Percentiles rank a stretch among this genome's conserved stretches.
Conservation (phyloP, 30 jellyfish, hydroid and myxozoan genomes). For the Aurelia sp. region DNA sequence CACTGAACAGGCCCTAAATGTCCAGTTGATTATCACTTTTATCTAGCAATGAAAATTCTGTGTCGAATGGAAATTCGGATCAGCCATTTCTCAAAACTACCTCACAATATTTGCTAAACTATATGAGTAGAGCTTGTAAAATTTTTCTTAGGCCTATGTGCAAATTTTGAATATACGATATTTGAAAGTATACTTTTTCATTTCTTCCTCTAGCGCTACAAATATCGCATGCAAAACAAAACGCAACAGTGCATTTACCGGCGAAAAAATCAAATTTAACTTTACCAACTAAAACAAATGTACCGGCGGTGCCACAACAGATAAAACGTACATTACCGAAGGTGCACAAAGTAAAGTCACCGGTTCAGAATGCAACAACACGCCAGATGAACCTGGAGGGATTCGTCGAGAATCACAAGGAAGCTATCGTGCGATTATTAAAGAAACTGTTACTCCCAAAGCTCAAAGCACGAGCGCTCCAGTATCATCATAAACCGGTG, state of each 20-base stretch:
- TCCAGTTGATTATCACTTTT: no score
- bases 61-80: no score
- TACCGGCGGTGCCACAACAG: conserved; percentile 2
- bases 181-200: no score
- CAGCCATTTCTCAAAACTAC: no score
- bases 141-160: no score
- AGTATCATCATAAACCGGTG: neutral
- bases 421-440: conserved; percentile 40
- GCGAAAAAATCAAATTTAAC: neutral
- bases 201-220: no score
- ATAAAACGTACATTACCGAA: neutral
- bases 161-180: no score
- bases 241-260: neutral
- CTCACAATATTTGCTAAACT: no score
- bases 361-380: conserved; percentile 6
- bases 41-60: no score
- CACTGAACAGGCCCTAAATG: no score
- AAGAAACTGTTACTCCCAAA: conserved; percentile 50
- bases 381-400: conserved; percentile 36
- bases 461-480: conserved; percentile 68
- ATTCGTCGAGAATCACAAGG: conserved; percentile 61
- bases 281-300: neutral
- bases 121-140: no score
- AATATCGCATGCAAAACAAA: no score
- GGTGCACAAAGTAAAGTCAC: conserved; percentile 10